These are phyloP conservation scores for Rhyacophila brunnea DNA, from an alignment of 1,140 invertebrate genomes.

Conservation along the genomic window DNA sequence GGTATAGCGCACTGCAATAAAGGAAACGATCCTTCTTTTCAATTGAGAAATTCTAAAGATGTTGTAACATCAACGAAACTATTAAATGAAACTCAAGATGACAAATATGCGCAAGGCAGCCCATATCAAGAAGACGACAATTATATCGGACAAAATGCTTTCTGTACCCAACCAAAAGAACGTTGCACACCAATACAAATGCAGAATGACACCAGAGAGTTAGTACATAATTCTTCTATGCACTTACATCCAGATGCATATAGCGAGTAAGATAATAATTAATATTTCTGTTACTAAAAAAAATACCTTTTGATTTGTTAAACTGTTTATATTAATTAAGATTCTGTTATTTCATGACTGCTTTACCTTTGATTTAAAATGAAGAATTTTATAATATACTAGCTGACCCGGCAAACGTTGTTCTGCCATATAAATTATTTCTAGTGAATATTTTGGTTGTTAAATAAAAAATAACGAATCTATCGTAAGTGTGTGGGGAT, in stretches of 20 bases:
- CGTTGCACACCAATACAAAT: neutral
- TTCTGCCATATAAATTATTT: no score
- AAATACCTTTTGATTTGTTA: no score
- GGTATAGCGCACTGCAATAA: conserved; percentile 13
- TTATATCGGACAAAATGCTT: neutral
- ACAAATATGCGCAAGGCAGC: neutral
- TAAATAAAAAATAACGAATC: no score
- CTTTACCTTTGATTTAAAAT: no score
- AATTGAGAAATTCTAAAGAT: neutral
- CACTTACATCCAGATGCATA: neutral
- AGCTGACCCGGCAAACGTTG: no score
- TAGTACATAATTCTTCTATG: no score
- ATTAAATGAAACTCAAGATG: no score
- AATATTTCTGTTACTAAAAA: neutral
- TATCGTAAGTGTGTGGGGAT: no score
- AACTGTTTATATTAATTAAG: conserved; percentile 9
- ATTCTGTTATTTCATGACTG: conserved; percentile 5
- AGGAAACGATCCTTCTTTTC: neutral
- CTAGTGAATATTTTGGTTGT: no score
- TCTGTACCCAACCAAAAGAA: conserved; percentile 1
- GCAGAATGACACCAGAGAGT: neutral
- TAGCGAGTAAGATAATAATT: neutral
- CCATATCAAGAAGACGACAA: neutral
- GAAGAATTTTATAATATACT: no score
- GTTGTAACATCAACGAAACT: neutral